Conservation (phyloP, 2,113 vertebrate genomes). For the Heliornis fulica region DNA sequence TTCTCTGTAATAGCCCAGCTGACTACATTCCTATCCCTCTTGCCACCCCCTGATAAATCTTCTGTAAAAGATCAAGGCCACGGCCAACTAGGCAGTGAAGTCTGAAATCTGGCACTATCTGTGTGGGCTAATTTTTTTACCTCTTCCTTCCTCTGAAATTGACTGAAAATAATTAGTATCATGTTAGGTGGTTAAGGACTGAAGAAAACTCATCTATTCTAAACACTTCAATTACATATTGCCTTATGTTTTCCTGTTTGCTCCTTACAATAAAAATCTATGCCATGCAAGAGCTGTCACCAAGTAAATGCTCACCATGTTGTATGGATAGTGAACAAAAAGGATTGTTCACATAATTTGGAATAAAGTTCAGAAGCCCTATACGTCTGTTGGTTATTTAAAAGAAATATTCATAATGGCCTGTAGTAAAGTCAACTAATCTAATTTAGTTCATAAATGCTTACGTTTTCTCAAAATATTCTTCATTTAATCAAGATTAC, state of each 20-base stretch:
- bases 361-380: neutral
- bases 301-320: neutral
- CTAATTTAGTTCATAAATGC: neutral
- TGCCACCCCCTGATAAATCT: conserved; percentile 52
- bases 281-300: neutral
- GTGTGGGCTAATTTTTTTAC: neutral
- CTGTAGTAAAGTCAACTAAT: neutral
- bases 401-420: neutral
- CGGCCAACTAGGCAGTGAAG: neutral
- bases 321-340: neutral
- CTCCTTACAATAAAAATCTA: neutral
- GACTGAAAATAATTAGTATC: neutral
- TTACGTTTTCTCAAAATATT: neutral
- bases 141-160: neutral
- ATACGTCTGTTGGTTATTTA: neutral
- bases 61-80: neutral
- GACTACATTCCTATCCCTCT: conserved; percentile 49
- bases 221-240: neutral
- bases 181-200: neutral
- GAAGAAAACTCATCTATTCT: neutral
- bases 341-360: neutral
- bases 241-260: neutral
- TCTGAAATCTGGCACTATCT: neutral
- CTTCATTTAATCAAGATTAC: neutral
- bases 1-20: conserved; percentile 51